Conservation (phyloP, 2,888 invertebrate genomes). For the Ectemnius continuus region DNA sequence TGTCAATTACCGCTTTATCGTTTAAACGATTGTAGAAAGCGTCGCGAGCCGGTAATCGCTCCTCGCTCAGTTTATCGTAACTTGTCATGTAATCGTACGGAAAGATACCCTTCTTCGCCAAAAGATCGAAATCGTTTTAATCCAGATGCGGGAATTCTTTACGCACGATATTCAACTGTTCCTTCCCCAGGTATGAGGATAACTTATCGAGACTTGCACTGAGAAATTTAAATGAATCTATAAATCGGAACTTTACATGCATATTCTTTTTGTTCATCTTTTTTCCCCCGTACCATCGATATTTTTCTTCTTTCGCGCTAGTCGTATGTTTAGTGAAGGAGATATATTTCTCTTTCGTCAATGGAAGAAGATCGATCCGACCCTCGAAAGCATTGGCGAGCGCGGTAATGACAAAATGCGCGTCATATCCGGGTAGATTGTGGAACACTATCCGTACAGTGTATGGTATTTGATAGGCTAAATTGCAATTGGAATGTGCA, state of each 20-base stretch:
- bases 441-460: constrained; percentile 49
- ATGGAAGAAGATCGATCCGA: constrained; percentile 43
- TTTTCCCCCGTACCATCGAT: too few species aligned
- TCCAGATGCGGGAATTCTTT: too few species aligned
- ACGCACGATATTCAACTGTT: too few species aligned
- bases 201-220: too few species aligned
- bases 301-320: constrained; percentile 55
- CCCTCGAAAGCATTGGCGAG: constrained; percentile 52
- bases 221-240: too few species aligned
- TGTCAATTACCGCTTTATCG: background rate
- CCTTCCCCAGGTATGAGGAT: too few species aligned
- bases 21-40: background rate
- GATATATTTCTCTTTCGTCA: constrained; percentile 59
- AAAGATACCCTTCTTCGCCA: too few species aligned
- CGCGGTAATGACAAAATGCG: constrained; percentile 58
- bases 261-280: too few species aligned
- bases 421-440: constrained; percentile 60
- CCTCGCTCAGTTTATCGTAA: too few species aligned
- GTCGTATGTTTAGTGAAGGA: background rate
- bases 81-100: too few species aligned
- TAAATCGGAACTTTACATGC: too few species aligned
- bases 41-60: constrained; percentile 41
- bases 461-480: background rate
- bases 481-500: background rate
- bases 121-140: too few species aligned